A percentile compares a stretch with the other conserved stretches of the same genome.
These are phyloP conservation scores for Eulemur albifrons DNA, from an alignment of 2,797 vertebrate genomes.

Conservation along the genomic window DNA sequence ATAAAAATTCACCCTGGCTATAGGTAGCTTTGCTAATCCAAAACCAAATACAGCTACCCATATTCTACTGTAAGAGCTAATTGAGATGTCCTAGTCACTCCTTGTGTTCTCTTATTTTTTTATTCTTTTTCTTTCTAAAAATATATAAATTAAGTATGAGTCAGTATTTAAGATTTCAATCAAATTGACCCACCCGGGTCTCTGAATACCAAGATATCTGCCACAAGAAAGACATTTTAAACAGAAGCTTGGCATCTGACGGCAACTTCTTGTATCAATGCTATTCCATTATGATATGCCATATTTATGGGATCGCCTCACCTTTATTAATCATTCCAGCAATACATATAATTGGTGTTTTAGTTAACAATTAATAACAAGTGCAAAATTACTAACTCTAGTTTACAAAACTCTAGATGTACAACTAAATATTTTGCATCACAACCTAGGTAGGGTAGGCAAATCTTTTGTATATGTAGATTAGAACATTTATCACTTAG, in stretches of 20 bases:
- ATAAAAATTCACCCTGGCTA: neutral
- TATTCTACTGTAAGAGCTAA: neutral
- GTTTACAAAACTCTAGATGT: neutral
- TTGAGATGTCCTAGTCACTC: neutral
- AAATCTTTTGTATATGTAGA: neutral
- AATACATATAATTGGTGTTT: neutral
- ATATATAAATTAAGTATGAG: neutral
- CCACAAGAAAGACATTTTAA: neutral
- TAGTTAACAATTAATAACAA: neutral
- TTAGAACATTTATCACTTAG: neutral
- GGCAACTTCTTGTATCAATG: neutral
- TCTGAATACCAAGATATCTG: neutral
- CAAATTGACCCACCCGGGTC: neutral
- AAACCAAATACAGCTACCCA: neutral
- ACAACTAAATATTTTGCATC: neutral
- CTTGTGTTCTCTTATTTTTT: neutral
- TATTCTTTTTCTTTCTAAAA: conserved; percentile 6
- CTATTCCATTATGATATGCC: neutral
- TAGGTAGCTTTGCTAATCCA: neutral
- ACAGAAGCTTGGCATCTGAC: neutral
- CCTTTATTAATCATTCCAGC: neutral
- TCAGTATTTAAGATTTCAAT: neutral
- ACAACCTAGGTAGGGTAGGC: neutral
- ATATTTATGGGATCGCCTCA: neutral
- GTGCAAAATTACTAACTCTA: neutral